phyloP scores from a whole-genome alignment of 1,140 invertebrate genomes.

The Cyclina sinensis region DNA sequence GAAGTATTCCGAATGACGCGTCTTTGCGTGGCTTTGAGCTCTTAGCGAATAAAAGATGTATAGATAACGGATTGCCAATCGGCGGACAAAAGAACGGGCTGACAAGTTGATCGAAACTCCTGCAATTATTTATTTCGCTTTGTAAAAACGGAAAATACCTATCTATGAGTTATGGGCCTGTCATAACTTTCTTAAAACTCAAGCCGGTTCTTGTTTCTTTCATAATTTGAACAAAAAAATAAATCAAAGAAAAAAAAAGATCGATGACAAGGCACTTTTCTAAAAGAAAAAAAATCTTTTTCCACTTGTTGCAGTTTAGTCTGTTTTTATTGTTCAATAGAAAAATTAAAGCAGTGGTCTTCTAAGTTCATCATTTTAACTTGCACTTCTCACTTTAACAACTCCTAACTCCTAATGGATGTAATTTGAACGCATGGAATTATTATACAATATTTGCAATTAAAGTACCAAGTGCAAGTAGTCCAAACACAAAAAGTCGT shows the following conservation, averaged over 20 bases:
- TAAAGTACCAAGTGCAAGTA: no score
- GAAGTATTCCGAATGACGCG: constrained; percentile 42
- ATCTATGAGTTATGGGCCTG: constrained; percentile 18
- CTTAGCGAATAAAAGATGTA: constrained; percentile 51
- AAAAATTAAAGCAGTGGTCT: no score
- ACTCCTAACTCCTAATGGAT: no score
- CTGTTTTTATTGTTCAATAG: no score
- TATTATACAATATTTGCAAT: no score
- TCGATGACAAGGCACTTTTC: constrained; percentile 15
- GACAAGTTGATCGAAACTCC: constrained; percentile 6
- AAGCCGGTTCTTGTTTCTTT: constrained; percentile 14
- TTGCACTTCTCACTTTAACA: no score
- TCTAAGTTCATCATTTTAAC: no score
- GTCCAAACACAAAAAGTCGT: no score
- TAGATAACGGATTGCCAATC: constrained; percentile 49
- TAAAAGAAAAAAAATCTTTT: no score
- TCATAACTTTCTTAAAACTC: constrained; percentile 27
- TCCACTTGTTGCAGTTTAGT: no score
- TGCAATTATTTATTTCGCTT: constrained; percentile 25
- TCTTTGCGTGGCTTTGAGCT: constrained; percentile 46
- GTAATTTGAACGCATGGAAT: no score
- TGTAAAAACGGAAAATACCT: constrained; percentile 25
- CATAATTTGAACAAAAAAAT: not conserved
- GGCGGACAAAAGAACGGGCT: constrained; percentile 3
- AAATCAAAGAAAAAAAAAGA: not conserved